Evolutionary conservation across 2,797 vertebrate species (phyloP).

Genomic region (Etheostoma perlongum): DNA sequence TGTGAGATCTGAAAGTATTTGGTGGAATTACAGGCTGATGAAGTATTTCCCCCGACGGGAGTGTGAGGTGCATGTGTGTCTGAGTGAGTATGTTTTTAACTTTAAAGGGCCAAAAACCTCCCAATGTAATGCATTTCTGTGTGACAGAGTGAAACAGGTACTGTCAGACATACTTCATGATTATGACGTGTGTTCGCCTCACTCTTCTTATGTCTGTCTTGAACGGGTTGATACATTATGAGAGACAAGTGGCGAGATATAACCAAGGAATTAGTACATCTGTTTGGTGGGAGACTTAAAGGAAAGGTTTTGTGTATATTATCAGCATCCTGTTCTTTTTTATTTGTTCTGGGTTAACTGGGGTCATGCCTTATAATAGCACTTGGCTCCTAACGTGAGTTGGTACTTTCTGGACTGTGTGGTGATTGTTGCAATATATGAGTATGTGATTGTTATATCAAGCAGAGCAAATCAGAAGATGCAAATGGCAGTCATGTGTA

Average conservation of each 20-base stretch:
- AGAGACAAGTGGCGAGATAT: slow-evolving; percentile 23
- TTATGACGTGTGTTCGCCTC: not conserved
- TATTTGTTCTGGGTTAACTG: not conserved
- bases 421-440: not conserved
- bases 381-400: not conserved
- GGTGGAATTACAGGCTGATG: slow-evolving; percentile 39
- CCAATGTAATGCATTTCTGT: not conserved
- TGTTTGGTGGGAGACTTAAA: slow-evolving; percentile 27
- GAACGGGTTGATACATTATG: not conserved
- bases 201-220: not conserved
- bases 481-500: not conserved
- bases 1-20: slow-evolving; percentile 61
- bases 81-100: slow-evolving; percentile 43
- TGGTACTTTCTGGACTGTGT: slow-evolving; percentile 3
- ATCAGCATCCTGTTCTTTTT: slow-evolving; percentile 18
- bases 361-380: not conserved
- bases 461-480: not conserved
- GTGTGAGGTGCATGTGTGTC: slow-evolving; percentile 40
- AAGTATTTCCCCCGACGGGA: slow-evolving; percentile 32
- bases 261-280: slow-evolving; percentile 7
- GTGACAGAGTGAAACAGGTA: not conserved
- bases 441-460: not conserved
- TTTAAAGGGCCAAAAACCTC: not conserved
- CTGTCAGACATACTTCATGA: not conserved
- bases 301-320: slow-evolving; percentile 9